Evolutionary conservation across 2,888 invertebrate species (phyloP).

Genomic region (Iselma pallidipennis): DNA sequence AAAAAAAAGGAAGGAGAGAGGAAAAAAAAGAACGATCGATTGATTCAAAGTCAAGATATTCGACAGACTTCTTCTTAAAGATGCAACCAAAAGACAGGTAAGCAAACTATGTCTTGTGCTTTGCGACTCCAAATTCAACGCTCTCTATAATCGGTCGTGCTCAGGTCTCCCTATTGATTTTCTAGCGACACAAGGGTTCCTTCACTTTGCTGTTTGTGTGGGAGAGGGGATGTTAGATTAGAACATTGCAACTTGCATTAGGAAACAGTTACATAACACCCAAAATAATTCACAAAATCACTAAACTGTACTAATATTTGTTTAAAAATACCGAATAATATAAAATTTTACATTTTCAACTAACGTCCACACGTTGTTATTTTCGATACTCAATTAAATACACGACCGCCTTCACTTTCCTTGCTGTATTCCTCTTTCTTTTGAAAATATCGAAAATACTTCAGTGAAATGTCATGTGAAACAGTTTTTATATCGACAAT

Average conservation of each 20-base stretch:
- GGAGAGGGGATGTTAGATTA: slow-evolving; percentile 22
- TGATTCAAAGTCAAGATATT: neutral
- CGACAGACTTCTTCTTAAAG: neutral
- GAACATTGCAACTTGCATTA: slow-evolving; percentile 21
- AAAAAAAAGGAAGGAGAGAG: slow-evolving; percentile 2
- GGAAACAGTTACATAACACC: slow-evolving; percentile 5
- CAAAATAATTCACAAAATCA: neutral
- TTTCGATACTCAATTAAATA: neutral
- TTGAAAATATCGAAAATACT: neutral
- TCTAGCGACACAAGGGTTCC: slow-evolving; percentile 38
- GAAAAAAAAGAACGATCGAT: neutral
- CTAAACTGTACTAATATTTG: neutral
- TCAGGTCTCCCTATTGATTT: slow-evolving; percentile 42
- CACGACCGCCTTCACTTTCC: neutral
- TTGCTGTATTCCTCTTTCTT: neutral
- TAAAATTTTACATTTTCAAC: neutral
- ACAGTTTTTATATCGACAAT: neutral
- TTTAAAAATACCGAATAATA: too few species aligned
- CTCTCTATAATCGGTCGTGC: slow-evolving; percentile 26
- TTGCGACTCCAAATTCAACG: slow-evolving; percentile 21
- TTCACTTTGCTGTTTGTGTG: slow-evolving; percentile 27
- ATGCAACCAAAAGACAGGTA: slow-evolving; percentile 20
- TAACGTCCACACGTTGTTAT: neutral
- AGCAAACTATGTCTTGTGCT: slow-evolving; percentile 14
- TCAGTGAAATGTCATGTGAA: neutral